These are phyloP conservation scores for Athene noctua DNA, from an alignment of 2,113 vertebrate genomes.

Conservation along the genomic window DNA sequence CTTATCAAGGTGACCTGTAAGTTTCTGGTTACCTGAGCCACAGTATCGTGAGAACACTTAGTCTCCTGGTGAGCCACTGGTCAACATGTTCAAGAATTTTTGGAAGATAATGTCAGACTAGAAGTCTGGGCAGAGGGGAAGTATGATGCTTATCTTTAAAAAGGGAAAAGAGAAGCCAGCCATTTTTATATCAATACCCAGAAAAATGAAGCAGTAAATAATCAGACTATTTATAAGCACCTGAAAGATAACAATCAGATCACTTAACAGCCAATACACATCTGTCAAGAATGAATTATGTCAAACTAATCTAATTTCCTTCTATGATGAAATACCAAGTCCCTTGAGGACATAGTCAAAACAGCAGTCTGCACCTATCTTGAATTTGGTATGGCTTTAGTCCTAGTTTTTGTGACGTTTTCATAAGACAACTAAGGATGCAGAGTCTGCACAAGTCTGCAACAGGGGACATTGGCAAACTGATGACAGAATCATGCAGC, in stretches of 20 bases:
- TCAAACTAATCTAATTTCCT: conserved; percentile 15
- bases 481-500: not conserved
- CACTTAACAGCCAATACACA: not conserved
- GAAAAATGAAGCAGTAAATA: not conserved
- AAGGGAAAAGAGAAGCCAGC: not conserved
- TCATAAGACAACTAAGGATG: not conserved
- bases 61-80: not conserved
- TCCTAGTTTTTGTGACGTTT: not conserved
- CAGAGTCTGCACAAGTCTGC: not conserved
- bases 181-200: not conserved
- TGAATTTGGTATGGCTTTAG: not conserved
- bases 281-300: not conserved
- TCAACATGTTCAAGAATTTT: not conserved
- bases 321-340: not conserved
- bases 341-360: not conserved
- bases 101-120: not conserved
- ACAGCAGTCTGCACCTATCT: not conserved
- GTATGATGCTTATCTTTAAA: not conserved
- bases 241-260: conserved; percentile 4
- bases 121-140: not conserved
- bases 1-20: not conserved
- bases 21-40: not conserved
- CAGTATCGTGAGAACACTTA: not conserved
- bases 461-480: not conserved
- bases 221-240: not conserved